Base-by-base conservation (phyloP, 2,888 invertebrate genomes). In the Prosapia bicincta region DNA sequence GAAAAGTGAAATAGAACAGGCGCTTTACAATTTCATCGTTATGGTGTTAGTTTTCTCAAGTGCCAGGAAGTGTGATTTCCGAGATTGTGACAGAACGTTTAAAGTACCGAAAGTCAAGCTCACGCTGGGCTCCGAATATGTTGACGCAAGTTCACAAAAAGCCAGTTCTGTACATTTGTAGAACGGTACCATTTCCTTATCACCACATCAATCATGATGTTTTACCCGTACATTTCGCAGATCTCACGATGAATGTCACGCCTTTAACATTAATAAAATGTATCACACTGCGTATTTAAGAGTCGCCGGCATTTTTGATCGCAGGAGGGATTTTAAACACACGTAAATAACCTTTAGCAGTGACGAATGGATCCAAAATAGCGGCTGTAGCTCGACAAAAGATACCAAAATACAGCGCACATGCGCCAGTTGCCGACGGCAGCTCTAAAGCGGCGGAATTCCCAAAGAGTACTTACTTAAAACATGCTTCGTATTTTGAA, bases 91-190 rank as follows among this genome's bases (percentile, higher is more conserved):
- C 67, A 13, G 67, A 25, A 67, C 71, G 73, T 65, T 79, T 79
- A 26, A 74, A 76, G 74, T 80, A 78, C 65, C 78, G 73, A 26
- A 79, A 80, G 54, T 71, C 80, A 74, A 80, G 81, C 69, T 74
- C 80, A 74, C 76, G 77, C 38, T 79, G 78, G 80, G 74, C 79
- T 43, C 79, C 78, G 30, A 80, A 78, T 78, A 80, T 81, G 75
- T 71, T 79, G 75, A 79, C 75, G 20, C 77, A 76, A 28, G 71
- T 73, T 72, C 79, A 80, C 78, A 79, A 78, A 79, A 78, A 28
- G 72, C 65, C 65, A 65, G 72, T 66, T 24, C 66, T n/a, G 65
- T 72, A 76, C 71, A 72, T 80, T 80, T 73, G 77, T 80, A 72
- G 72, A 78, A 73, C 77, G 79, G 28, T 81, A 79, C 76, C 77